A percentile compares a stretch with the other conserved stretches of the same genome.
Evolutionary conservation across 2,113 vertebrate genomes (phyloP).

Genomic region (Cynopterus brachyotis): DNA sequence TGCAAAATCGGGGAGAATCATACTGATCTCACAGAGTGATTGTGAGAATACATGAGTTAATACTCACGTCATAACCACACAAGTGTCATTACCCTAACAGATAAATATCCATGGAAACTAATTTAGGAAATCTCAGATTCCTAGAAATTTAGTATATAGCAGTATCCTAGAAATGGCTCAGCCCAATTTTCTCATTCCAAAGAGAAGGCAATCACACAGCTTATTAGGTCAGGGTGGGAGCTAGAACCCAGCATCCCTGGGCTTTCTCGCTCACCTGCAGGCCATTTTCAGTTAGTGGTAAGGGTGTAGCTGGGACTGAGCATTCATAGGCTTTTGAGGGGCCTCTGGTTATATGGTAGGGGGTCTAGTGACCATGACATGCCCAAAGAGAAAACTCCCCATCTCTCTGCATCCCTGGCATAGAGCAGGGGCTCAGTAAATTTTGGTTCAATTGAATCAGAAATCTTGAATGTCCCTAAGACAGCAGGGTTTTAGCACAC

Average conservation of each 20-base stretch:
- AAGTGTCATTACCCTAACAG: neutral
- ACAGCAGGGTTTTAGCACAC: neutral
- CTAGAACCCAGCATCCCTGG: neutral
- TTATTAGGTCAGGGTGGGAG: neutral
- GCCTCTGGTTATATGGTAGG: neutral
- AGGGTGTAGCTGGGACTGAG: neutral
- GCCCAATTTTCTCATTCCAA: neutral
- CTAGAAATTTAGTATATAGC: neutral
- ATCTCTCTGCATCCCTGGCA: neutral
- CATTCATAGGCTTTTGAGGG: neutral
- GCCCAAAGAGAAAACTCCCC: neutral
- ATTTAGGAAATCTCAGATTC: neutral
- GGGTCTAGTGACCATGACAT: neutral
- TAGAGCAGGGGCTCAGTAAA: neutral
- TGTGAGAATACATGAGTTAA: neutral
- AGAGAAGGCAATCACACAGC: neutral
- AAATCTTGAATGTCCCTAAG: neutral
- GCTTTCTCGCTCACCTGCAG: neutral
- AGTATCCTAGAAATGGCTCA: neutral
- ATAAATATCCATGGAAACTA: neutral
- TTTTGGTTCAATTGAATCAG: neutral
- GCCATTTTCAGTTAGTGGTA: neutral
- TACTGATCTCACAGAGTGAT: neutral
- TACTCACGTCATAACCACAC: neutral
- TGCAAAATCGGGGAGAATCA: neutral